Evolutionary conservation across 2,113 vertebrate genomes (phyloP).

Genomic region (Piprites chloris): DNA sequence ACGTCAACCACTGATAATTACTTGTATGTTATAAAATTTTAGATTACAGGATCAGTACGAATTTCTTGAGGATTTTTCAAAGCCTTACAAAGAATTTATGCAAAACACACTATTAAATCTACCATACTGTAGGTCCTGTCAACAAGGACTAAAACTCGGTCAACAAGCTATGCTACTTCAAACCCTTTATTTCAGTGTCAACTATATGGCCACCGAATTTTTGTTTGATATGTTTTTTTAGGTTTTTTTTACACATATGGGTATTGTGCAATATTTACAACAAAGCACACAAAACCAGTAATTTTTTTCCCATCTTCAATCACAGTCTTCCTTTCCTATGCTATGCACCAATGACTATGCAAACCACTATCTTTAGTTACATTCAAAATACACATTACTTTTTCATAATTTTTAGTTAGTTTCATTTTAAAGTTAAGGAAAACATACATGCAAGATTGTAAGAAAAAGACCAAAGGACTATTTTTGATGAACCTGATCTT

Average conservation of each 20-base stretch:
- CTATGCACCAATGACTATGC: background rate
- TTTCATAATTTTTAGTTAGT: background rate
- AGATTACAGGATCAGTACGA: slow-evolving; percentile 71
- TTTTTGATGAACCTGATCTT: background rate
- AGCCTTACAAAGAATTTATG: slow-evolving; percentile 52
- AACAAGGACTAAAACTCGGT: background rate
- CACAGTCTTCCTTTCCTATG: background rate
- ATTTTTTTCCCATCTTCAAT: background rate
- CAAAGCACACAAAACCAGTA: background rate
- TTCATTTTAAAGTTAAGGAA: background rate
- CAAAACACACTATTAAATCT: slow-evolving; percentile 39
- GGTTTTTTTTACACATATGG: background rate
- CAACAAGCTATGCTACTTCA: background rate
- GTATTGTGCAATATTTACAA: background rate
- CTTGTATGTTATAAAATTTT: background rate
- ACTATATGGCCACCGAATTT: background rate
- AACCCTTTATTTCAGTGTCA: background rate
- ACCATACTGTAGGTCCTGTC: slow-evolving; percentile 70
- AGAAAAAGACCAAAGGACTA: background rate
- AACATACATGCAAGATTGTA: background rate
- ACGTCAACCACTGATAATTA: background rate
- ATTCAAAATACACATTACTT: background rate
- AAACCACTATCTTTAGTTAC: background rate
- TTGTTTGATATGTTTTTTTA: background rate
- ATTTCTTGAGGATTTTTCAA: slow-evolving; percentile 68